Evolutionary conservation across 2,888 invertebrate species (phyloP).

Genomic region (Tenthredo amoena): DNA sequence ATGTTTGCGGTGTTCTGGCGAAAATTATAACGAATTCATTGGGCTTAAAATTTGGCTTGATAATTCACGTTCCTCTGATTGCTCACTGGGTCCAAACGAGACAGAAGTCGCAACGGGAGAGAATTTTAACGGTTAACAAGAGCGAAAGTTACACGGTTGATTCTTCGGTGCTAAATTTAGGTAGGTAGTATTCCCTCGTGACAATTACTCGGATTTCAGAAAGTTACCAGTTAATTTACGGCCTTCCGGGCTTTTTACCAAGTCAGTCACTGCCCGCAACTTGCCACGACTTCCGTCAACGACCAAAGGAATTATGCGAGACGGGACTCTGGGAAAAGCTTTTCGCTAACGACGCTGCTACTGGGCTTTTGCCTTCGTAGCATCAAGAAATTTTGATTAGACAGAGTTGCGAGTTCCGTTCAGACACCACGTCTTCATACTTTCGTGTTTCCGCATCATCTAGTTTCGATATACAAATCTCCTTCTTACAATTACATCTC

Average conservation of each 20-base stretch:
- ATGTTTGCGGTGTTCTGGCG: not conserved
- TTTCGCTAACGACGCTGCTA: not conserved
- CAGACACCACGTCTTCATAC: not conserved
- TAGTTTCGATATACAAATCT: not conserved
- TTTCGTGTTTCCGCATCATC: not conserved
- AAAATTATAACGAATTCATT: not conserved
- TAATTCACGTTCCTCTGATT: not conserved
- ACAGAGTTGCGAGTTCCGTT: not conserved
- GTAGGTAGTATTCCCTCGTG: not conserved
- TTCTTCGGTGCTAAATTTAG: not conserved
- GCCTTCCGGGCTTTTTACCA: conserved; percentile 44
- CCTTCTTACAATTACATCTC: not conserved
- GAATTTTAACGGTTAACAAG: conserved; percentile 16
- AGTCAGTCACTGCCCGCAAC: conserved; percentile 38
- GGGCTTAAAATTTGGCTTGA: not conserved
- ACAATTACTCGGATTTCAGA: conserved; percentile 46
- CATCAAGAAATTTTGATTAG: not conserved
- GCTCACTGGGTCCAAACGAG: not conserved
- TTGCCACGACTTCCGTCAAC: conserved; percentile 39
- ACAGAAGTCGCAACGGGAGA: not conserved
- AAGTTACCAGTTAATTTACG: conserved; percentile 46
- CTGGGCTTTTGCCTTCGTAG: not conserved
- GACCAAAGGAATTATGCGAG: conserved; percentile 31
- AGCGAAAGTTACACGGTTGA: conserved; percentile 12
- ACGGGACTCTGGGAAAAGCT: conserved; percentile 2